These are phyloP conservation scores for Cardinalis cardinalis DNA, from an alignment of 2,113 vertebrate genomes.

Conservation along the genomic window DNA sequence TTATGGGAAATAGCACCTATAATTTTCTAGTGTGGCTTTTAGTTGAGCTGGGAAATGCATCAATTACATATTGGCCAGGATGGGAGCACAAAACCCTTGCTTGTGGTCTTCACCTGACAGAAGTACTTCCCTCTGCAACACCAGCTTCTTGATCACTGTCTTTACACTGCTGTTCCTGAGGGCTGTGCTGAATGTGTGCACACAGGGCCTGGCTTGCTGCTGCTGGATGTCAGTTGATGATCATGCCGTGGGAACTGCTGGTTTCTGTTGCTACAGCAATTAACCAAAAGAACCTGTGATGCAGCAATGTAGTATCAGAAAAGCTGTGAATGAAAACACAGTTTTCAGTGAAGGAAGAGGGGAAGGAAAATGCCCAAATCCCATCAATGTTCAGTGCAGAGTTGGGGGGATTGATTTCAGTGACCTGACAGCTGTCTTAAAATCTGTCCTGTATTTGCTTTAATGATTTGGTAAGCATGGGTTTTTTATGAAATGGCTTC, in stretches of 20 bases:
- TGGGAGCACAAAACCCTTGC: background rate
- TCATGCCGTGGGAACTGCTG: background rate
- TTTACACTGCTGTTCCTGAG: background rate
- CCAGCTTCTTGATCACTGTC: rapidly evolving
- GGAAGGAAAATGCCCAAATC: background rate
- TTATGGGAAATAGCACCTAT: background rate
- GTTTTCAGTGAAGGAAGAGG: background rate
- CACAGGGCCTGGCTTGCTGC: background rate
- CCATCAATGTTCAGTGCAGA: background rate
- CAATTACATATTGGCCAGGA: background rate
- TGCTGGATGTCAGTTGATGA: background rate
- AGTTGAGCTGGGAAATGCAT: background rate
- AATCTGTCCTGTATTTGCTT: background rate
- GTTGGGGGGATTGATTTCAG: background rate
- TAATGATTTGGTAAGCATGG: background rate
- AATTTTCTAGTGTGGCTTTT: background rate
- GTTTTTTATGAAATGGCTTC: background rate
- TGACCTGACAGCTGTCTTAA: background rate
- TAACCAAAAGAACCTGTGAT: background rate
- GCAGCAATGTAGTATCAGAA: background rate
- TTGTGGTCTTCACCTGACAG: background rate
- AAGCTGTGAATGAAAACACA: background rate
- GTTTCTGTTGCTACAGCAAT: background rate
- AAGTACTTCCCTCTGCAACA: background rate
- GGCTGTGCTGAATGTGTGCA: background rate